Base-by-base conservation (phyloP, 2,113 vertebrate species). In the Onychostoma macrolepis region DNA sequence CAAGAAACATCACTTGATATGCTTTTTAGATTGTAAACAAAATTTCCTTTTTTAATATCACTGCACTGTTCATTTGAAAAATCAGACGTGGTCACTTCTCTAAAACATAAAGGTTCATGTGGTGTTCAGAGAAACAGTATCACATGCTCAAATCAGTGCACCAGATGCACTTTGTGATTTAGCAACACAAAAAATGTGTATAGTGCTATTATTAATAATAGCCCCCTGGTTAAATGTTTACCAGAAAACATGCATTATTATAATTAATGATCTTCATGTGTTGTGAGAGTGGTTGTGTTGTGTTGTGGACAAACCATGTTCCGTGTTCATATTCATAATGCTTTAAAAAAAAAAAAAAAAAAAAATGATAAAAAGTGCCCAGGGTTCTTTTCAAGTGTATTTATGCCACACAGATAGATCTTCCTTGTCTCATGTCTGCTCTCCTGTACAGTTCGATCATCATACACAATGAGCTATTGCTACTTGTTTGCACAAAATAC, bases 401-500 rank as follows among this genome's bases (percentile, higher is more conserved):
- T 41, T 13, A 61, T 80, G 28, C 50, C 77, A 58, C 17, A 78
- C 48, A 13, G 48, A 21, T 41, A 13, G 26, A 80, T 45, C 8
- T 28, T 65, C 36, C 13, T 41, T 0, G 58, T 45, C 15, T 28
- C 43, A 43, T 28, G 56, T 63, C 24, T 63, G 30, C 9, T 41
- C 7, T 80, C 21, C 24, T 41, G 53, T 80, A 41, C 56, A 80
- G 56, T 36, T n/a, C 1, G 2, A 33, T 61, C 63, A 33, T 17
- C 21, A 41, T 41, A 12, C 30, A 79, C 78, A 10, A 11, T 24
- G 24, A 80, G 41, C 36, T 33, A 80, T 10, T 61, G 36, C 30
- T 36, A 50, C 78, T 61, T 63, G 78, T 80, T 61, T 80, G 78
- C 50, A 41, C 56, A 63, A 63, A 80, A 63, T 80, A 36, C 30